Conservation (phyloP, 2,797 vertebrate species). For the Urophycis tenuis region DNA sequence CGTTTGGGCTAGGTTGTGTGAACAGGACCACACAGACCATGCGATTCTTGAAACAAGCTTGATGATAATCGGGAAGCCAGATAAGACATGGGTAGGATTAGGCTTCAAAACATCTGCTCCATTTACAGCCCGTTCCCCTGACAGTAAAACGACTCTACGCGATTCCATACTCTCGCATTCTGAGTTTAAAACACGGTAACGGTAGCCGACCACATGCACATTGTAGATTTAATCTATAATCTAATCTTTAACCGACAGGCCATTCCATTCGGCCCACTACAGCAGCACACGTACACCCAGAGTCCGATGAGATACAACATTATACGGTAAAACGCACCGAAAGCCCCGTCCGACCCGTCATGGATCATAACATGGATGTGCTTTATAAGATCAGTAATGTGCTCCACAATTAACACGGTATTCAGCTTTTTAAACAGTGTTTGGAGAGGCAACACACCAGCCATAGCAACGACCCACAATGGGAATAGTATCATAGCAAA, state of each 20-base stretch:
- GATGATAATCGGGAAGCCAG: slow-evolving; percentile 1
- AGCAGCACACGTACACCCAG: neutral
- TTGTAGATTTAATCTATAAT: neutral
- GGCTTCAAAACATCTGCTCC: slow-evolving; percentile 19
- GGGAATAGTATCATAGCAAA: neutral
- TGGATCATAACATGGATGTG: neutral
- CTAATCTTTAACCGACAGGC: slow-evolving; percentile 45
- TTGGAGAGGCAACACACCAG: neutral
- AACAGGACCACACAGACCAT: neutral
- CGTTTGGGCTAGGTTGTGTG: neutral
- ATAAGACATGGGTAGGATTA: slow-evolving; percentile 27
- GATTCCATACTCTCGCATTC: neutral
- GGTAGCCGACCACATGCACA: neutral
- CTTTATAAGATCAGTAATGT: neutral
- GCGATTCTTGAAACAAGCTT: neutral
- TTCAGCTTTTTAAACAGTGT: neutral
- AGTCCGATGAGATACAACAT: neutral
- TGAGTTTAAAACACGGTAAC: neutral
- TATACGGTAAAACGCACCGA: neutral
- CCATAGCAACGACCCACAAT: neutral
- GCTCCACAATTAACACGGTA: neutral
- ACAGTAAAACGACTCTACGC: neutral
- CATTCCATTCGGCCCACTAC: slow-evolving; percentile 13
- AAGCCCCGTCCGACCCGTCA: too few species aligned
- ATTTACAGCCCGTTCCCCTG: neutral